Percentiles rank a stretch among this genome's conserved stretches.
phyloP scores from a whole-genome alignment of 2,888 invertebrate genomes.

The Cephus rjabovi region DNA sequence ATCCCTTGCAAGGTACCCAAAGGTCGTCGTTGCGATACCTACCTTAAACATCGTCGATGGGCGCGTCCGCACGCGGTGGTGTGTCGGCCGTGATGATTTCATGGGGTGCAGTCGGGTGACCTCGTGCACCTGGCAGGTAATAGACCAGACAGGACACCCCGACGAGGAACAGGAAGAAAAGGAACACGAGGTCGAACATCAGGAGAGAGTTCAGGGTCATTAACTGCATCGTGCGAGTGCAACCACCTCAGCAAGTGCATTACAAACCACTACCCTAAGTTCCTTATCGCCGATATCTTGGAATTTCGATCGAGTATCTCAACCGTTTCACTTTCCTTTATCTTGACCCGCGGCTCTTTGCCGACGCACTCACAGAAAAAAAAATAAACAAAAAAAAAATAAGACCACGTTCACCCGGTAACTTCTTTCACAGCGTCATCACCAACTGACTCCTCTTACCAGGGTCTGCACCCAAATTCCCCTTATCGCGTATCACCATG shows the following conservation, averaged over 20 bases:
- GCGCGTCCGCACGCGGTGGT: constrained; percentile 53
- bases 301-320: not conserved
- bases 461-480: not conserved
- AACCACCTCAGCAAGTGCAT: constrained; percentile 43
- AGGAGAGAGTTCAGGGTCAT: constrained; percentile 88
- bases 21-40: constrained; percentile 26
- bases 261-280: constrained; percentile 35
- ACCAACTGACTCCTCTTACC: not conserved
- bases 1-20: not conserved
- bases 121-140: constrained; percentile 78
- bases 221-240: constrained; percentile 76
- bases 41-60: constrained; percentile 66
- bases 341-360: not conserved
- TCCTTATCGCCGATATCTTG: not conserved
- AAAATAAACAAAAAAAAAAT: not conserved
- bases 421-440: not conserved
- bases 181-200: constrained; percentile 90
- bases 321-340: not conserved
- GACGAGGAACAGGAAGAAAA: constrained; percentile 87
- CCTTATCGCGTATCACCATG: not conserved
- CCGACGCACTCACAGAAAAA: not conserved
- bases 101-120: constrained; percentile 63
- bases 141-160: constrained; percentile 86
- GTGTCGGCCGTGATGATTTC: constrained; percentile 60
- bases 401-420: not conserved